phyloP scores from a whole-genome alignment of 2,113 vertebrate species.

The Ammodytes marinus region DNA sequence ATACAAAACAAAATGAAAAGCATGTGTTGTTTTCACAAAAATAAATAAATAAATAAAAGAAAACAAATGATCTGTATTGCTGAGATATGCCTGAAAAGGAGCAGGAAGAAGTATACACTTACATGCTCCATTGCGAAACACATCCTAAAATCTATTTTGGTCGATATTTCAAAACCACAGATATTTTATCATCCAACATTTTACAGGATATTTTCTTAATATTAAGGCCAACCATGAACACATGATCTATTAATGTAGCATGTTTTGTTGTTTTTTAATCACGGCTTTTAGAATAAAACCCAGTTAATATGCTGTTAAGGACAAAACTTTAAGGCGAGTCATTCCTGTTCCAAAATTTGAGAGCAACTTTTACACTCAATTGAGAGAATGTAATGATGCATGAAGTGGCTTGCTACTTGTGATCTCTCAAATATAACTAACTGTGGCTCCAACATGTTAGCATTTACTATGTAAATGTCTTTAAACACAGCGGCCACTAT shows the following conservation, averaged over 20 bases:
- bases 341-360: not conserved
- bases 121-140: slow-evolving; percentile 40
- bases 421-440: slow-evolving; percentile 11
- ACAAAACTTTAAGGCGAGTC: not conserved
- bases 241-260: not conserved
- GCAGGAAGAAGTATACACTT: too few species aligned
- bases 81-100: too few species aligned
- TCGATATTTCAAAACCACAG: not conserved
- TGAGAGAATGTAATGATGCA: not conserved
- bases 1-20: too few species aligned
- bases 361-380: not conserved
- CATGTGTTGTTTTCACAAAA: too few species aligned
- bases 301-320: not conserved
- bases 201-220: not conserved
- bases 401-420: not conserved
- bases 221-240: not conserved
- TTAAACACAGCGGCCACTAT: slow-evolving; percentile 23
- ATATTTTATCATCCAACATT: not conserved
- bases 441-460: not conserved
- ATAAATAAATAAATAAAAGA: too few species aligned
- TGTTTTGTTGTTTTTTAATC: not conserved
- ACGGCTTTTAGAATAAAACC: not conserved
- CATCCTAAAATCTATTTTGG: slow-evolving; percentile 23
- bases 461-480: slow-evolving; percentile 12
- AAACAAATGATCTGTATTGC: too few species aligned